Evolutionary conservation across 1,140 invertebrate genomes (phyloP).

Genomic region (Armadillidium nasatum): DNA sequence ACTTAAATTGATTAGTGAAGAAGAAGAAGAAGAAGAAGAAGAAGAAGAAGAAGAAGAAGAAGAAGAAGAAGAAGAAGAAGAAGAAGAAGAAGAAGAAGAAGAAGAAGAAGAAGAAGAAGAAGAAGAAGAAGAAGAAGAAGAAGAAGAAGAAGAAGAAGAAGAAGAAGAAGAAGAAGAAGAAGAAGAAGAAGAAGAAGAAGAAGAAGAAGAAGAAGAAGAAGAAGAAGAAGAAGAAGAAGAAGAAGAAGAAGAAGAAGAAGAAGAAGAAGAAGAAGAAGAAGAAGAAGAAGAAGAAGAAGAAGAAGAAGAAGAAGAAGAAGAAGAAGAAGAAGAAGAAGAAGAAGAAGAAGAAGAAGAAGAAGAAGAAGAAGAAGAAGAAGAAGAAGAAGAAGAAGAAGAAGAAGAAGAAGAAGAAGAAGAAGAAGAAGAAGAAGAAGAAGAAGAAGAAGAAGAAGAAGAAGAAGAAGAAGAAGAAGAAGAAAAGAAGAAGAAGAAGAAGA

Average conservation of each 20-base stretch:
- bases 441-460: conserved; percentile 9
- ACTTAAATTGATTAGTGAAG: no score
- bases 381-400: conserved; percentile 9
- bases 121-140: conserved; percentile 9
- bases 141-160: conserved; percentile 9
- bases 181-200: conserved; percentile 9
- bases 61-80: conserved; percentile 9
- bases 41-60: conserved; percentile 9
- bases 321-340: conserved; percentile 9
- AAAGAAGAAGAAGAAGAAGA: no score
- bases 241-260: conserved; percentile 9
- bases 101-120: conserved; percentile 9
- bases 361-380: conserved; percentile 9
- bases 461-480: conserved; percentile 9
- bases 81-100: conserved; percentile 9
- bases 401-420: conserved; percentile 9
- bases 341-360: conserved; percentile 9
- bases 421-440: conserved; percentile 9
- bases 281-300: conserved; percentile 9
- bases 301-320: conserved; percentile 9
- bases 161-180: conserved; percentile 9
- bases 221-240: conserved; percentile 9
- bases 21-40: conserved; percentile 9
- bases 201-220: conserved; percentile 6
- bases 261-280: conserved; percentile 9